Evolutionary conservation across 1,140 invertebrate genomes (phyloP).

Genomic region (Venustaconcha ellipsiformis): DNA sequence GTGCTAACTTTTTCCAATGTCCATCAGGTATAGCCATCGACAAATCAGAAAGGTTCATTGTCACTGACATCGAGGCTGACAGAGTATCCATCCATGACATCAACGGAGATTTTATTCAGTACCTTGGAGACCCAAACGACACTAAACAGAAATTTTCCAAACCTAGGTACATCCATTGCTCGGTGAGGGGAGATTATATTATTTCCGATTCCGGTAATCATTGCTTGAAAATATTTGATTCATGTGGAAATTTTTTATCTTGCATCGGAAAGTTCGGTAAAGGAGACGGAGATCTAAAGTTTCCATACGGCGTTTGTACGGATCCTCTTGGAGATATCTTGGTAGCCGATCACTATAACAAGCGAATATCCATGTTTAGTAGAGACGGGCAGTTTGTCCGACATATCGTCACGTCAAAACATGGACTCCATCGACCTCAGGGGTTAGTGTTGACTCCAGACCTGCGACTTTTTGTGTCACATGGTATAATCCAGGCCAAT

Average conservation of each 20-base stretch:
- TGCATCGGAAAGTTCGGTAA: constrained; percentile 81
- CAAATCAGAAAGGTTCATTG: constrained; percentile 23
- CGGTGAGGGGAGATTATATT: constrained; percentile 42
- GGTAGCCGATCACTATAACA: constrained; percentile 91
- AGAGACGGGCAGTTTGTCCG: constrained; percentile 39
- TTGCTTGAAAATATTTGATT: constrained; percentile 49
- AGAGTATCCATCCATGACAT: constrained; percentile 29
- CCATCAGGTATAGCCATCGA: constrained; percentile 37
- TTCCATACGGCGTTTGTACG: constrained; percentile 90
- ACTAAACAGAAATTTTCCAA: constrained; percentile 29
- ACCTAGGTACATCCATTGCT: constrained; percentile 41
- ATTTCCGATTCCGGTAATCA: constrained; percentile 55
- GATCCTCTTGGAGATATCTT: constrained; percentile 84
- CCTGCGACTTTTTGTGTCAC: constrained; percentile 30
- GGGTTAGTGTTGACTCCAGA: constrained; percentile 36
- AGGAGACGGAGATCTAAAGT: constrained; percentile 80
- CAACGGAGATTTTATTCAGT: constrained; percentile 13
- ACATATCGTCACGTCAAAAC: constrained; percentile 42
- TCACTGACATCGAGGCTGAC: constrained; percentile 28
- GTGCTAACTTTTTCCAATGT: constrained; percentile 21
- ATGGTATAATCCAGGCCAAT: constrained; percentile 38
- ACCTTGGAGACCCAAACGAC: constrained; percentile 1
- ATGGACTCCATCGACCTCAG: constrained; percentile 46
- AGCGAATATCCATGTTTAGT: constrained; percentile 72
- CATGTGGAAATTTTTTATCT: constrained; percentile 48